A percentile compares a stretch with the other conserved stretches of the same genome.
phyloP scores from a whole-genome alignment of 2,888 invertebrate species.

The Steinernema carpocapsae region DNA sequence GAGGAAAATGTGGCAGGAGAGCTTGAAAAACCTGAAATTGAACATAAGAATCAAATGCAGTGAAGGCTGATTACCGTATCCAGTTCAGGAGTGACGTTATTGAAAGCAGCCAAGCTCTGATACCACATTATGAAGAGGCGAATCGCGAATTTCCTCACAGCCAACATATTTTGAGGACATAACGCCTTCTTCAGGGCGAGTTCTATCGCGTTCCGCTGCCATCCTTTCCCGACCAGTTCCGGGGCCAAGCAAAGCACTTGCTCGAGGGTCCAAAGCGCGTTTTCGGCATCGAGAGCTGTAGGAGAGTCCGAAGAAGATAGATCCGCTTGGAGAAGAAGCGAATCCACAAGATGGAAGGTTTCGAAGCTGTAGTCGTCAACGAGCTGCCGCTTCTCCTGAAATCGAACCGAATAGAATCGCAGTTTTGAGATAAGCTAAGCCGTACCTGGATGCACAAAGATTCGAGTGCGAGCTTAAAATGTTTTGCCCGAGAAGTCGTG shows the following conservation, averaged over 20 bases:
- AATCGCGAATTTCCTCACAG: constrained; percentile 67
- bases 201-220: constrained; percentile 67
- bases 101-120: constrained; percentile 61
- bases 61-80: constrained; percentile 47
- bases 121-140: constrained; percentile 67
- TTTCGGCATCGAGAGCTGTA: constrained; percentile 63
- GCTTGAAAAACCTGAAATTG: constrained; percentile 58
- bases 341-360: constrained; percentile 66
- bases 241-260: constrained; percentile 66
- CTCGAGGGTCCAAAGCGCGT: constrained; percentile 66
- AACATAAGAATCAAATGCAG: not conserved
- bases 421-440: not conserved
- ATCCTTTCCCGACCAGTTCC: constrained; percentile 66
- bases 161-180: constrained; percentile 64
- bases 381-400: constrained; percentile 65
- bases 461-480: constrained; percentile 47
- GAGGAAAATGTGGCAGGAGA: constrained; percentile 65
- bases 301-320: constrained; percentile 52
- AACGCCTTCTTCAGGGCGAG: constrained; percentile 65
- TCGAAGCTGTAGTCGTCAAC: constrained; percentile 66
- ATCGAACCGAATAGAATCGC: not conserved
- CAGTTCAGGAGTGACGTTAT: constrained; percentile 39
- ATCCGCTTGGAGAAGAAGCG: constrained; percentile 61
- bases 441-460: constrained; percentile 44
- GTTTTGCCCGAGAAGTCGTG: constrained; percentile 50